Percentiles rank a stretch among this genome's conserved stretches.
phyloP scores from a whole-genome alignment of 2,797 vertebrate species.

The Sebastes steindachneri region DNA sequence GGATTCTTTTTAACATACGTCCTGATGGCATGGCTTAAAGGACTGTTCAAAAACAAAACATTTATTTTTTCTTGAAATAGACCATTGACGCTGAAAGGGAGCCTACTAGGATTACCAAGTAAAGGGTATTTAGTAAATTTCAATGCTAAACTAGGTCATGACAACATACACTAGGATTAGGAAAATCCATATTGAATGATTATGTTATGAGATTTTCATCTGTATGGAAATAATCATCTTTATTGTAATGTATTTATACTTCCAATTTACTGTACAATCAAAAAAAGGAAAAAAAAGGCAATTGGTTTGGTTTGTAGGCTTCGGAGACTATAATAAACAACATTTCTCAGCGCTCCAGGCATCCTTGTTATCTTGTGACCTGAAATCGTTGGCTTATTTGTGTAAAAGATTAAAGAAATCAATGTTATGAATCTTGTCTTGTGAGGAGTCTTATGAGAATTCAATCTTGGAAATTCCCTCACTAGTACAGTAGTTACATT shows the following conservation, averaged over 20 bases:
- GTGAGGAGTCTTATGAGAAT: constrained; percentile 20
- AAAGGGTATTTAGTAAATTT: constrained; percentile 66
- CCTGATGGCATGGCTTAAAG: constrained; percentile 38
- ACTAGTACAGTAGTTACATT: neutral
- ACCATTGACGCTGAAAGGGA: constrained; percentile 52
- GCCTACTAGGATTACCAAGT: constrained; percentile 69
- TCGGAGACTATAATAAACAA: constrained; percentile 28
- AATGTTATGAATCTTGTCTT: constrained; percentile 21
- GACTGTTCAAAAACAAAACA: constrained; percentile 53
- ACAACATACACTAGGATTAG: constrained; percentile 70
- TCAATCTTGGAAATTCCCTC: constrained; percentile 24
- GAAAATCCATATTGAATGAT: constrained; percentile 70
- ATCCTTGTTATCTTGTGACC: constrained; percentile 17
- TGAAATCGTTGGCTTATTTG: constrained; percentile 43
- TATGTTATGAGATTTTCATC: constrained; percentile 58
- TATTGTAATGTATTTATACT: constrained; percentile 60
- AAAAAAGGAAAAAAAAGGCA: constrained; percentile 8
- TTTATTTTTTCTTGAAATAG: constrained; percentile 58
- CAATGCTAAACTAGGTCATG: constrained; percentile 72
- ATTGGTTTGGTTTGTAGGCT: constrained; percentile 30
- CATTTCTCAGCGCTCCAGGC: constrained; percentile 8
- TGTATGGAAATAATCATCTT: constrained; percentile 56
- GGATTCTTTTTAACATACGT: constrained; percentile 4
- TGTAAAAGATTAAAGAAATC: constrained; percentile 15
- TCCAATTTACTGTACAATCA: constrained; percentile 46